phyloP scores from a whole-genome alignment of 2,113 vertebrate species.

The Galeopterus variegatus region DNA sequence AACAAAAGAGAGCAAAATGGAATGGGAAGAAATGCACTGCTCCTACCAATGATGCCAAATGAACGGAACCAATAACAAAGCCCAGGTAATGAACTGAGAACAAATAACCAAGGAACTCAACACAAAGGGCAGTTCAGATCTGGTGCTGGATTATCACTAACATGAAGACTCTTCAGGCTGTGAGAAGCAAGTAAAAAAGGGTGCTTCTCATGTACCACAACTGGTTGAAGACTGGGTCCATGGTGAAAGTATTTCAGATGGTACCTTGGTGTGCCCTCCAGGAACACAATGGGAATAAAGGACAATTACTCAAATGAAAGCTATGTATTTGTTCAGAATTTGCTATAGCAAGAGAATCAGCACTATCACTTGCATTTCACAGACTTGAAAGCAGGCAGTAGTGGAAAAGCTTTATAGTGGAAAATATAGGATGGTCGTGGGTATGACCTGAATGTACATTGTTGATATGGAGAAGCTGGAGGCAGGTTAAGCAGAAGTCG shows the following conservation, averaged over 20 bases:
- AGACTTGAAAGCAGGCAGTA: background rate
- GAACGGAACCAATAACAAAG: background rate
- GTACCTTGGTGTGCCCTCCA: background rate
- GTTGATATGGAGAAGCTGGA: background rate
- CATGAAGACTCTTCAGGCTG: background rate
- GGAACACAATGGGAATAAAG: background rate
- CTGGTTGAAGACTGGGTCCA: background rate
- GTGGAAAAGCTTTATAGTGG: background rate
- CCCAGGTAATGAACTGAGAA: background rate
- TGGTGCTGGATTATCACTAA: background rate
- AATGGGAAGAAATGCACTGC: background rate
- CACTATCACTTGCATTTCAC: background rate
- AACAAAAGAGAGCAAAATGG: background rate
- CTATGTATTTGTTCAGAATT: background rate
- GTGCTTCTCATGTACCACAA: background rate
- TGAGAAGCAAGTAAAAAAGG: background rate
- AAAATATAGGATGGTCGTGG: no score
- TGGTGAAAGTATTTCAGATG: background rate
- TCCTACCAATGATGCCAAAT: background rate
- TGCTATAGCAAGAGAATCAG: background rate
- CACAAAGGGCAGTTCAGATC: background rate
- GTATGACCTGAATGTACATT: background rate
- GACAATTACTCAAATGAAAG: background rate
- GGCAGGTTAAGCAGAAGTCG: background rate
- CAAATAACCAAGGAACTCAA: background rate